A percentile compares a stretch with the other conserved stretches of the same genome.
phyloP scores from a whole-genome alignment of 2,888 invertebrate genomes.

The Ametastegia equiseti region DNA sequence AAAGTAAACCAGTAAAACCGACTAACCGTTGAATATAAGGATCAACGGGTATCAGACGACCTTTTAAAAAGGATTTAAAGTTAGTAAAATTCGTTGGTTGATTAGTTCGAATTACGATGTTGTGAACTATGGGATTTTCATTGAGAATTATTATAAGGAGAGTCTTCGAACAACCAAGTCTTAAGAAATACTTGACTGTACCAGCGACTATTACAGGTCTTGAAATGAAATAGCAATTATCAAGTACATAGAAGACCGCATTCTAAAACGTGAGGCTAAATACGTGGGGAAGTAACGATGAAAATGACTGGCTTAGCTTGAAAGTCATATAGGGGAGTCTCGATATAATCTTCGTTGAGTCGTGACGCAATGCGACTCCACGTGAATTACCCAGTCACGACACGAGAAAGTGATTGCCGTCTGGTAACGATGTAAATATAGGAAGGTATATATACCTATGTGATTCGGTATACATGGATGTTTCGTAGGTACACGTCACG shows the following conservation, averaged over 20 bases:
- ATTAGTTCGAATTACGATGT: neutral
- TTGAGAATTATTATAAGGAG: neutral
- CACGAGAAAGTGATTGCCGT: slow-evolving; percentile 45
- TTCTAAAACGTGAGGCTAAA: slow-evolving; percentile 11
- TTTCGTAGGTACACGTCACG: neutral
- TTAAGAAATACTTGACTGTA: too few species aligned
- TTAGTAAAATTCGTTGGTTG: neutral
- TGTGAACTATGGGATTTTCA: neutral
- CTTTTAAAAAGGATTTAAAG: slow-evolving; percentile 21
- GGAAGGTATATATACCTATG: neutral
- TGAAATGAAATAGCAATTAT: slow-evolving; percentile 10
- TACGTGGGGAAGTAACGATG: slow-evolving; percentile 30
- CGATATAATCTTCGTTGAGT: slow-evolving; percentile 43
- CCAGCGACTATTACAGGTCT: neutral
- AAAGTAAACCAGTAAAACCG: slow-evolving; percentile 30
- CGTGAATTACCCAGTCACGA: slow-evolving; percentile 42
- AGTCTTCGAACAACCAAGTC: too few species aligned
- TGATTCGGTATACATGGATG: neutral
- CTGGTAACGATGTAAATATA: slow-evolving; percentile 38
- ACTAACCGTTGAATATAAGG: slow-evolving; percentile 5
- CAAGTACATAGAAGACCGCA: neutral
- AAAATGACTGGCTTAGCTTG: slow-evolving; percentile 42
- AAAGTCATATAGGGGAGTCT: slow-evolving; percentile 45
- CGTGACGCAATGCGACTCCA: slow-evolving; percentile 47
- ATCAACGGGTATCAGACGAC: slow-evolving; percentile 1